Evolutionary conservation across 2,888 invertebrate genomes (phyloP), one percentile per base, ranked within the genome.

Genomic region (Lordiphosa fenestrarum): DNA sequence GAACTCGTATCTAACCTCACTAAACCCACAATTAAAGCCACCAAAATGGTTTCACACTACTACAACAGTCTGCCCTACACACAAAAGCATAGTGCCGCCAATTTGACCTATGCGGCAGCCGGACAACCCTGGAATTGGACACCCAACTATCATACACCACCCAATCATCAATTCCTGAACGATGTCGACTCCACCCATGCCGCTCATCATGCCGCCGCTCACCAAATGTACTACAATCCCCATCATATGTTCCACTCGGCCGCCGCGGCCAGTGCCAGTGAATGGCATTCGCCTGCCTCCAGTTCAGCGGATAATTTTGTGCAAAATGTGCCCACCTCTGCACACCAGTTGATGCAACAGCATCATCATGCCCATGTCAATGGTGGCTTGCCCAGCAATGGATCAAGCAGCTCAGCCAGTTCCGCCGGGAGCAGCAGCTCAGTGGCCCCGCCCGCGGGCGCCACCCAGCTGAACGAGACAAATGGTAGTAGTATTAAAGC

Each of bases 51-150:
- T 90, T 94, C 80, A 6, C 82, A 84, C 35, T 94, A 94, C 89
- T 94, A 90, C 91, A 93, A 88, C 90, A 70, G 93, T 85, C 91
- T 92, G 89, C 92, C 93, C 90, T 93, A 93, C 90, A 91, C 92
- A 87, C 89, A 88, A 70, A 93, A 93, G 88, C 93, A 93, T 72
- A 91, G 91, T 89, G 87, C 89, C 47, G 87, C 89, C 50, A 92
- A 92, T 88, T 90, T 92, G 84, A 91, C 92, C 63, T 91, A 92
- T 85, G 80, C 88, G 42, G 75, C 82, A 6, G 61, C 76, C 13
- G 71, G 82, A 13, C 89, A 88, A 38, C 83, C 89, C n/a, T 91
- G 91, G 91, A 87, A 88, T 58, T 92, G 89, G 87, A 88, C 88
- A 9, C 85, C 83, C 69, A 91, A 91, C 48, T 91, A 91, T 69